These are phyloP conservation scores for Craniophora ligustri DNA, from an alignment of 2,888 invertebrate species.

Conservation along the genomic window DNA sequence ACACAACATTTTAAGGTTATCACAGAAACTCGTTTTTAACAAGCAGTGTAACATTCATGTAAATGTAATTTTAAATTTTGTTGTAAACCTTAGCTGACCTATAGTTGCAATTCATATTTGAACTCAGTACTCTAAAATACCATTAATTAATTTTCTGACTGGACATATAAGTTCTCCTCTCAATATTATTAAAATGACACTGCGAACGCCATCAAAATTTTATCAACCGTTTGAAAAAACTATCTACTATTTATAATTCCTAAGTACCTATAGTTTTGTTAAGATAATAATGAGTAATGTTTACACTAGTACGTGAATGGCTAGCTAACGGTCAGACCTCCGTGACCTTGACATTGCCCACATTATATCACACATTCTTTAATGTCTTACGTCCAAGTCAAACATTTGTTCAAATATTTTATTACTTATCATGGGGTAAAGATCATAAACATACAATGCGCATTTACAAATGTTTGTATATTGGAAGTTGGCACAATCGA, in stretches of 20 bases:
- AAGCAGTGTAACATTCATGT: slow-evolving; percentile 1
- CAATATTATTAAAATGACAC: too few relatives aligned
- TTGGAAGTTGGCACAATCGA: slow-evolving; percentile 24
- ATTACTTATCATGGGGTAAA: neutral
- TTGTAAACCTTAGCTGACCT: slow-evolving; percentile 16
- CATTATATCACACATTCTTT: slow-evolving; percentile 12
- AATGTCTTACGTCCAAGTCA: slow-evolving; percentile 14
- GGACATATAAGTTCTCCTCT: too few relatives aligned
- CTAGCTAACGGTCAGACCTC: slow-evolving; percentile 23
- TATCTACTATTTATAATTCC: neutral
- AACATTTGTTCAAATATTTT: slow-evolving; percentile 29
- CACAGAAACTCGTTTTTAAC: slow-evolving; percentile 14
- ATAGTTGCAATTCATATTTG: too few relatives aligned
- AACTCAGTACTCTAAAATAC: too few relatives aligned
- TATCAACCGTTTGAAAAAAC: too few relatives aligned
- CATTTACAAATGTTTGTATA: slow-evolving; percentile 17
- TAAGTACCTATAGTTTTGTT: neutral
- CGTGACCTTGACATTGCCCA: slow-evolving; percentile 38
- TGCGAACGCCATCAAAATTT: too few relatives aligned
- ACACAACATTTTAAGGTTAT: slow-evolving; percentile 34
- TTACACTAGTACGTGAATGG: slow-evolving; percentile 18
- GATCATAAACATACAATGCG: neutral
- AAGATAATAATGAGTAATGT: slow-evolving; percentile 27
- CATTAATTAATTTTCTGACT: too few relatives aligned
- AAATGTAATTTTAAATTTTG: neutral